phyloP scores from a whole-genome alignment of 2,113 vertebrate species.

The Labrus mixtus region DNA sequence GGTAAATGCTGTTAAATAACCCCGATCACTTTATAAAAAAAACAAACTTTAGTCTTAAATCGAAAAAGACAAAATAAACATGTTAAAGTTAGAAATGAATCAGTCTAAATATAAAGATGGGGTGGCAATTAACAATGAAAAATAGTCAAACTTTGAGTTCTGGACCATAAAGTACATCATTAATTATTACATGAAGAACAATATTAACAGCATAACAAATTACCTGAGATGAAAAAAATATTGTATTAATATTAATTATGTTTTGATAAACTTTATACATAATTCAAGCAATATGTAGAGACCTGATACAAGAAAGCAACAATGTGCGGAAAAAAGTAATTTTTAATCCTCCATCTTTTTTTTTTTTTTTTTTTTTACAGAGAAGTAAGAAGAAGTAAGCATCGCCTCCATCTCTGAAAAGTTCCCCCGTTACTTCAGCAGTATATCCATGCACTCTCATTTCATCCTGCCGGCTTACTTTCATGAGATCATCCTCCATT shows the following conservation, averaged over 20 bases:
- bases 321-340: background rate
- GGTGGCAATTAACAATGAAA: background rate
- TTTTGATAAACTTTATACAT: conserved; percentile 7
- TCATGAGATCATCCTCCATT: conserved; percentile 20
- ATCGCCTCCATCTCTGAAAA: conserved; percentile 27
- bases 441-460: background rate
- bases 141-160: background rate
- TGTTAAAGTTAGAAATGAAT: background rate
- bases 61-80: background rate
- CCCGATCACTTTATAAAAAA: background rate
- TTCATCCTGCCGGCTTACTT: background rate
- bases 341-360: conserved; percentile 2
- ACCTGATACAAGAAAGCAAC: conserved; percentile 17
- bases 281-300: background rate
- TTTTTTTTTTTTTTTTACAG: no score
- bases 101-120: background rate
- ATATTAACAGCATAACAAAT: background rate
- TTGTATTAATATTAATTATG: background rate
- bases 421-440: conserved; percentile 31
- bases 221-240: background rate
- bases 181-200: background rate
- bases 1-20: background rate
- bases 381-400: background rate
- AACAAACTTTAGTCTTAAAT: no score
- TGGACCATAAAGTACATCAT: background rate